Base-by-base conservation (phyloP, 1,140 invertebrate species). In the Philopotamus ludificatus region DNA sequence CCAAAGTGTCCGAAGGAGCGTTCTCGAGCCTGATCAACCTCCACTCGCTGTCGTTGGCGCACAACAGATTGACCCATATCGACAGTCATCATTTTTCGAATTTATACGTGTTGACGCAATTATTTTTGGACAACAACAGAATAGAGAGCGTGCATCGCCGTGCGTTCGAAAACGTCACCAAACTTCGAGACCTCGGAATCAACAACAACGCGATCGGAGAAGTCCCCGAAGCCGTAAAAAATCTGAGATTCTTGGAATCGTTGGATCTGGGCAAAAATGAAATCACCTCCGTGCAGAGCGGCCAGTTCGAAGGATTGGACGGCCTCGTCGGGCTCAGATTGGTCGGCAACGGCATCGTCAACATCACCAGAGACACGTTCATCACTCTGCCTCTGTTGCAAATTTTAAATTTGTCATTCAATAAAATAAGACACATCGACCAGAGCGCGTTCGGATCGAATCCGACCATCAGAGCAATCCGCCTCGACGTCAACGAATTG, bases 231-330 rank as follows among this genome's bases (percentile, higher is more conserved):
- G 89, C 89, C 15, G 82, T 93, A 20, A 84, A 84, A 66, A 83
- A 83, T 68, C 77, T 93, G 23, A 74, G 78, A 60, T 85, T 85
- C 68, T 78, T 94, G 60, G 89, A 88, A 72, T 89, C 86, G 1
- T 77, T 94, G 28, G 90, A 93, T 79, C 80, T 93, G 49, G 89
- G 89, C n/a, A 89, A 90, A 75, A 93, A 93, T 75, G 82, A 81
- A 71, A 89, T 92, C 66, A 81, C 80, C 67, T 77, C 83, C 65
- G 80, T 86, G n/a, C 79, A 81, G 53, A 85, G 83, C 71, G 74
- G 81, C 4, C 82, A 83, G 71, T 87, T 88, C 72, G 81, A 85
- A 72, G 85, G 86, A 3, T 76, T 90, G 26, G 84, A 86, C 68
- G 79, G 85, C 64, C 76, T 87, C 1, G 86, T 85, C 73, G 85